Conservation (phyloP, 1,140 invertebrate species). For the Cryptotermes secundus region DNA sequence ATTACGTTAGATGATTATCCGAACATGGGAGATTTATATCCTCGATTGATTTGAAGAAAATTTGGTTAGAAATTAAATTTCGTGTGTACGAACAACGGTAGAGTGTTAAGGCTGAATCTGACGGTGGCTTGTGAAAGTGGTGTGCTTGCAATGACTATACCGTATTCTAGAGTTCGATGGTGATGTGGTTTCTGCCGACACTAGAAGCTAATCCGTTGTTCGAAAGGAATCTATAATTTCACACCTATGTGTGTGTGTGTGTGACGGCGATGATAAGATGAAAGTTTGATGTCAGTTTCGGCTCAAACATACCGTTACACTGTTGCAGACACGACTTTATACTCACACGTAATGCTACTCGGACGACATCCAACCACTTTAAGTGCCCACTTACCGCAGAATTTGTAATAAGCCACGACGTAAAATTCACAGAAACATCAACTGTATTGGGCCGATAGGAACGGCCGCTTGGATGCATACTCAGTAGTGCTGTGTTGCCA, state of each 20-base stretch:
- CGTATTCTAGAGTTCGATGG: not conserved
- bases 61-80: no score
- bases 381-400: not conserved
- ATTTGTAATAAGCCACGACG: not conserved
- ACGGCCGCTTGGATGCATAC: no score
- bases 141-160: not conserved
- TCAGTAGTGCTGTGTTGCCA: no score
- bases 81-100: no score
- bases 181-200: not conserved
- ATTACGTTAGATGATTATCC: no score
- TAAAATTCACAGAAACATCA: not conserved
- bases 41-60: no score
- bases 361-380: no score
- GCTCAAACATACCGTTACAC: not conserved
- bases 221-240: not conserved
- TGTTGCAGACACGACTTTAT: not conserved
- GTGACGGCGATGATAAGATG: not conserved
- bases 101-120: no score
- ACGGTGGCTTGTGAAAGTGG: no score
- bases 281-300: not conserved
- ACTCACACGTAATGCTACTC: not conserved
- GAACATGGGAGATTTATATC: no score
- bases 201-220: conserved; percentile 12
- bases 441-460: not conserved
- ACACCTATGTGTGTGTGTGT: not conserved